Conservation (phyloP, 2,888 invertebrate species). For the Calephelis perditalis region DNA sequence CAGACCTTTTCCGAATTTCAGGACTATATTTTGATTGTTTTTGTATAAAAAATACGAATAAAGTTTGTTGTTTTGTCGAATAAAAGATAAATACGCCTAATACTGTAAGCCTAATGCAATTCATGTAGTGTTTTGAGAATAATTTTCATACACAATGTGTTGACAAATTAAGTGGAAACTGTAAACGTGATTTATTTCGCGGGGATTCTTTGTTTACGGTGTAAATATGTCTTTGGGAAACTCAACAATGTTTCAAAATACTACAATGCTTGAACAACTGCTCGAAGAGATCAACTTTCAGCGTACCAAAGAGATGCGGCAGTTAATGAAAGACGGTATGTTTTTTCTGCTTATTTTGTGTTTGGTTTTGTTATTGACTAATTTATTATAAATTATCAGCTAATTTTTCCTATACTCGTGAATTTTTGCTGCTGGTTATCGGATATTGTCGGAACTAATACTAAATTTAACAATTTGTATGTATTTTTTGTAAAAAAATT, state of each 20-base stretch:
- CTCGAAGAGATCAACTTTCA: conserved; percentile 95
- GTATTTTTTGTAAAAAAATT: neutral
- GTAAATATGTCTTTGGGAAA: conserved; percentile 59
- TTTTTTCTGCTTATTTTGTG: conserved; percentile 22
- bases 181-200: conserved; percentile 27
- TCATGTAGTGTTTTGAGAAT: neutral
- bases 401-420: too few relatives aligned
- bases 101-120: too few relatives aligned
- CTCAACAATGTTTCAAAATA: conserved; percentile 57
- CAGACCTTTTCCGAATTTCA: neutral
- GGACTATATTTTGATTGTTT: neutral
- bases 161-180: conserved; percentile 33
- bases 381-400: too few relatives aligned
- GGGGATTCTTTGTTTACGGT: conserved; percentile 21
- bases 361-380: neutral
- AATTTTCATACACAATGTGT: conserved; percentile 24
- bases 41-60: conserved; percentile 1
- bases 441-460: neutral
- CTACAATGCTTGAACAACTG: conserved; percentile 89
- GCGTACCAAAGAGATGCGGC: conserved; percentile 93
- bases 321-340: conserved; percentile 91
- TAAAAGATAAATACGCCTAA: too few relatives aligned
- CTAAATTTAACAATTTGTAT: too few relatives aligned
- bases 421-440: too few relatives aligned
- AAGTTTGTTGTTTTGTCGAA: too few relatives aligned